phyloP scores from a whole-genome alignment of 2,888 invertebrate genomes.

The Drosophila monieri region DNA sequence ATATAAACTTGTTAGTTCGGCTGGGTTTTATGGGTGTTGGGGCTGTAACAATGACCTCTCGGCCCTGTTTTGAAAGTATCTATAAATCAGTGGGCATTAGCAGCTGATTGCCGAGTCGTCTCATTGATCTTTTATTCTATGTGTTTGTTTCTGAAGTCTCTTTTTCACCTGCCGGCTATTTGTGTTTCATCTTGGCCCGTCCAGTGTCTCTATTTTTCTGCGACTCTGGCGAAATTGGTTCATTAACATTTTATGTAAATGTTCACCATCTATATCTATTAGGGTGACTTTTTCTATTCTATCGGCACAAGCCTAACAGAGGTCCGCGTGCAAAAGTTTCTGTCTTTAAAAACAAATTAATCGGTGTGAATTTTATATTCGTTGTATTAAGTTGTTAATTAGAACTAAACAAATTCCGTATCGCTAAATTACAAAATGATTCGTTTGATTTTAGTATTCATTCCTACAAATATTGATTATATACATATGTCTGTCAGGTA shows the following conservation, averaged over 20 bases:
- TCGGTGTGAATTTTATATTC: slow-evolving; percentile 39
- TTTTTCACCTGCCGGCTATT: slow-evolving; percentile 51
- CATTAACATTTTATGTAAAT: slow-evolving; percentile 69
- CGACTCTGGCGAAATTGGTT: slow-evolving; percentile 54
- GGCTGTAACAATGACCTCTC: slow-evolving; percentile 40
- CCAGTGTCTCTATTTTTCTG: slow-evolving; percentile 39
- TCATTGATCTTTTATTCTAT: slow-evolving; percentile 40
- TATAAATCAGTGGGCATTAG: slow-evolving; percentile 35
- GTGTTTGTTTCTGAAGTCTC: slow-evolving; percentile 19
- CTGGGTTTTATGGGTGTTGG: slow-evolving; percentile 5
- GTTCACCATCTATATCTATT: slow-evolving; percentile 19
- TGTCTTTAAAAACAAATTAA: slow-evolving; percentile 33
- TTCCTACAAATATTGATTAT: neutral
- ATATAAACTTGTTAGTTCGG: slow-evolving; percentile 8
- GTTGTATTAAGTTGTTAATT: slow-evolving; percentile 58
- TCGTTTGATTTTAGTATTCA: neutral
- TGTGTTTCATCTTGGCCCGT: slow-evolving; percentile 58
- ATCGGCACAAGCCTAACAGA: slow-evolving; percentile 30
- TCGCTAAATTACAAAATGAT: slow-evolving; percentile 1
- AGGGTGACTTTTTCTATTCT: slow-evolving; percentile 15
- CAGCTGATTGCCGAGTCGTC: slow-evolving; percentile 29
- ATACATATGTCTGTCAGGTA: neutral
- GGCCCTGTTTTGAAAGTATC: slow-evolving; percentile 39
- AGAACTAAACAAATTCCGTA: slow-evolving; percentile 42
- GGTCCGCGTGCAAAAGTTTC: slow-evolving; percentile 18